Conservation (phyloP, 1,140 invertebrate genomes). For the Lordiphosa collinella region DNA sequence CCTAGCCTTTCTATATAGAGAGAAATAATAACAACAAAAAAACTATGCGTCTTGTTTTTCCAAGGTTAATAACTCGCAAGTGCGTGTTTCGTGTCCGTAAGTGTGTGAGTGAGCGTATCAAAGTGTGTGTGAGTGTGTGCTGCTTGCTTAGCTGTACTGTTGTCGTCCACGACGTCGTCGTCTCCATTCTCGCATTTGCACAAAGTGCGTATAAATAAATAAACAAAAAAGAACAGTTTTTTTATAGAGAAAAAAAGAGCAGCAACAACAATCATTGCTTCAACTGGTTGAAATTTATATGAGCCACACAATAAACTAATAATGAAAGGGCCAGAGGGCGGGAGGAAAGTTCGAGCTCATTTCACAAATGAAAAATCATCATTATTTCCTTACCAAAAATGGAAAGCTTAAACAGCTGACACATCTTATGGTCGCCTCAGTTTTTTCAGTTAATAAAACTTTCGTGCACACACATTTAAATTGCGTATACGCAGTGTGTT, state of each 20-base stretch:
- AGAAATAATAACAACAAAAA: slow-evolving; percentile 17
- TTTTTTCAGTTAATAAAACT: slow-evolving; percentile 27
- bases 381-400: slow-evolving; percentile 44
- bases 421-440: slow-evolving; percentile 47
- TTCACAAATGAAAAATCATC: slow-evolving; percentile 47
- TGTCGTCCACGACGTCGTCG: slow-evolving; percentile 13
- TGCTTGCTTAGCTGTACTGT: slow-evolving; percentile 12
- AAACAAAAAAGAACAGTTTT: slow-evolving; percentile 27
- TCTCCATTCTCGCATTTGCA: slow-evolving; percentile 37
- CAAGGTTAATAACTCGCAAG: slow-evolving; percentile 75
- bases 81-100: slow-evolving; percentile 49
- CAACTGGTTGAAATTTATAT: slow-evolving; percentile 27
- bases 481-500: slow-evolving; percentile 41
- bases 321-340: background rate
- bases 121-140: background rate
- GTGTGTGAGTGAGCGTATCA: slow-evolving; percentile 7
- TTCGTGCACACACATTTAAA: slow-evolving; percentile 29
- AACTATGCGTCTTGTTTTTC: slow-evolving; percentile 40
- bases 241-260: slow-evolving; percentile 36
- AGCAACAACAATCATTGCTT: too few species aligned
- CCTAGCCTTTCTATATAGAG: slow-evolving; percentile 9
- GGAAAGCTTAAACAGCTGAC: slow-evolving; percentile 49
- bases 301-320: slow-evolving; percentile 36
- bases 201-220: slow-evolving; percentile 52
- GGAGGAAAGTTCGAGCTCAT: background rate